These are phyloP conservation scores for Gila orcuttii DNA, from an alignment of 2,113 vertebrate species.

Conservation along the genomic window DNA sequence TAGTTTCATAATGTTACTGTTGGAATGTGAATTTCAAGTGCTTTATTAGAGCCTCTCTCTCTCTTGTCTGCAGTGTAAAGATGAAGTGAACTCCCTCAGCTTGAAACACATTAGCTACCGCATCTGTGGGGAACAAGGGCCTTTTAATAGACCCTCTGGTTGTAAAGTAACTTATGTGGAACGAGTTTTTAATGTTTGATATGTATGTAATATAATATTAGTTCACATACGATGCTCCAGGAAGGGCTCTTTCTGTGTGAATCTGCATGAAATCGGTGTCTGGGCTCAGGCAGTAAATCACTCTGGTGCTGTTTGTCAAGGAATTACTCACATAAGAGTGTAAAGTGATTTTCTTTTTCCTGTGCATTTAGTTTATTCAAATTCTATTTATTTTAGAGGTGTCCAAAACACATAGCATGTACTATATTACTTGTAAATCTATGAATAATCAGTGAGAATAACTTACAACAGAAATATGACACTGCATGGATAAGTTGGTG, in stretches of 20 bases:
- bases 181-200: conserved; percentile 78
- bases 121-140: conserved; percentile 70
- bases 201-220: conserved; percentile 81
- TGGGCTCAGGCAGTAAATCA: conserved; percentile 79
- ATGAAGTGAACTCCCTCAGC: conserved; percentile 69
- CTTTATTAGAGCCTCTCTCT: conserved; percentile 55
- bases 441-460: not conserved
- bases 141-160: conserved; percentile 79
- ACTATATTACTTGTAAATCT: not conserved
- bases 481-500: not conserved
- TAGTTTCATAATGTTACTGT: conserved; percentile 52
- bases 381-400: not conserved
- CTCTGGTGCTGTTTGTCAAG: conserved; percentile 73
- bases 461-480: not conserved
- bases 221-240: conserved; percentile 77
- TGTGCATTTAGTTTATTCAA: not conserved
- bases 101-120: conserved; percentile 70
- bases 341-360: conserved; percentile 59
- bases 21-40: conserved; percentile 30
- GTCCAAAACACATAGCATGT: not conserved
- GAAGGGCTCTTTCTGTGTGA: conserved; percentile 72
- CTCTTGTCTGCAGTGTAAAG: conserved; percentile 56
- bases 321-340: conserved; percentile 69
- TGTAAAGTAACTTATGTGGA: conserved; percentile 74
- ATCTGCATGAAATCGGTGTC: conserved; percentile 85